Evolutionary conservation across 1,140 invertebrate genomes (phyloP), one percentile per base, ranked within the genome.

Genomic region (Lethocerus indicus): DNA sequence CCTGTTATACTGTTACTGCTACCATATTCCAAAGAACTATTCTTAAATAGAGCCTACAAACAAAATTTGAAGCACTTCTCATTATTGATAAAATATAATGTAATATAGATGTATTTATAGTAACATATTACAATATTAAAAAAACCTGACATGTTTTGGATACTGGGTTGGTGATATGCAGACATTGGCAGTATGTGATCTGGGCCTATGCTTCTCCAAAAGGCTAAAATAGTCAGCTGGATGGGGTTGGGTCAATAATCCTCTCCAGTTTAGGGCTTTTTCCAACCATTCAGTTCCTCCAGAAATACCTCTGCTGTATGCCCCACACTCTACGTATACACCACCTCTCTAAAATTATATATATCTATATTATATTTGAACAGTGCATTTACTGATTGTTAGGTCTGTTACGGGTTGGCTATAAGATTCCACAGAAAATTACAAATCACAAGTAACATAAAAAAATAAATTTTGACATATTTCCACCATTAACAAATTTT

Each of bases 241-340:
- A 60, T 85, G 79, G 0, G 83, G 79, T 47, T 85, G 74, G 9
- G 83, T 74, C 37, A 84, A 67, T 4, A 87, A 64, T 2, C 84
- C 85, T 48, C 66, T 67, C 85, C 84, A 88, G 37, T 68, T 69
- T 13, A 82, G 67, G n/a, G 72, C 69, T 6, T 69, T 65, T 57
- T 85, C 82, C 32, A 87, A 61, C 72, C 73, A 83, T 48, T 73
- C 64, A 0, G 76, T 65, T 46, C 67, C 69, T 2, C 68, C 71
- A 57, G 67, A n/a, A n/a, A n/a, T n/a, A n/a, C n/a, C n/a, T 57
- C 67, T 64, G 61, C 63, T 65, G 42, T 68, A 68, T 0, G 73
- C 73, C 0, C 75, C 69, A 35, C 72, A 67, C 62, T 79, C 76
- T n/a, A 79, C 61, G 55, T 78, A 76, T 23, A 72, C 65, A 54